Evolutionary conservation across 2,113 vertebrate genomes (phyloP).

Genomic region (Ochotona princeps): DNA sequence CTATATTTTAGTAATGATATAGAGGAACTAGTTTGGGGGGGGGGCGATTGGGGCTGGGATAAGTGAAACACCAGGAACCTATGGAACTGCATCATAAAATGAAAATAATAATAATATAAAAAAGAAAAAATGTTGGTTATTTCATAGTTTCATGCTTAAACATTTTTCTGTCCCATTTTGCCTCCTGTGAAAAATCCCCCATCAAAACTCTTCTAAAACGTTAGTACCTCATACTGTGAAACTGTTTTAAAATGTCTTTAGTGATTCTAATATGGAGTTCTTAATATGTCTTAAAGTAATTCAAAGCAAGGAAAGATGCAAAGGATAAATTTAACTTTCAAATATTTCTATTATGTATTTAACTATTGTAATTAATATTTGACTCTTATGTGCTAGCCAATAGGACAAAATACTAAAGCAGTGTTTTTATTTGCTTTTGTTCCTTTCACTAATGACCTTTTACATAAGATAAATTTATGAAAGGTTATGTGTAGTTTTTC

Average conservation of each 20-base stretch:
- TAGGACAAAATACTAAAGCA: conserved; percentile 66
- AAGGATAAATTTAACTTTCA: conserved; percentile 68
- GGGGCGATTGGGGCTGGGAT: too few species aligned
- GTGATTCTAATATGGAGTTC: conserved; percentile 56
- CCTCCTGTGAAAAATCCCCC: conserved; percentile 57
- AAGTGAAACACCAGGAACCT: too few species aligned
- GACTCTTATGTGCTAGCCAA: conserved; percentile 44
- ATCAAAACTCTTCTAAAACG: conserved; percentile 74
- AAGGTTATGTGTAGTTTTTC: conserved; percentile 22
- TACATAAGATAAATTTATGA: conserved; percentile 55
- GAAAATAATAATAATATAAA: neutral
- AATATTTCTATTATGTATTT: conserved; percentile 69
- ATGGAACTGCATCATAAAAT: too few species aligned
- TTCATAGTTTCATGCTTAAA: conserved; percentile 72
- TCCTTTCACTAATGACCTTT: conserved; percentile 58
- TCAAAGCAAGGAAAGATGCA: conserved; percentile 67
- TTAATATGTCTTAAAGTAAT: conserved; percentile 65
- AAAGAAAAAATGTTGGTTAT: conserved; percentile 54
- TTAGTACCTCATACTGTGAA: conserved; percentile 74
- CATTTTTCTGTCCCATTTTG: conserved; percentile 66
- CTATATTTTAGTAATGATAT: neutral
- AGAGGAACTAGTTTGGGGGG: too few species aligned
- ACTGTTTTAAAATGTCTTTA: conserved; percentile 77
- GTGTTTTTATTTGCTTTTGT: conserved; percentile 63
- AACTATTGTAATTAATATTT: conserved; percentile 76